Evolutionary conservation across 2,888 invertebrate species (phyloP).

Genomic region (Trichacis sp.): DNA sequence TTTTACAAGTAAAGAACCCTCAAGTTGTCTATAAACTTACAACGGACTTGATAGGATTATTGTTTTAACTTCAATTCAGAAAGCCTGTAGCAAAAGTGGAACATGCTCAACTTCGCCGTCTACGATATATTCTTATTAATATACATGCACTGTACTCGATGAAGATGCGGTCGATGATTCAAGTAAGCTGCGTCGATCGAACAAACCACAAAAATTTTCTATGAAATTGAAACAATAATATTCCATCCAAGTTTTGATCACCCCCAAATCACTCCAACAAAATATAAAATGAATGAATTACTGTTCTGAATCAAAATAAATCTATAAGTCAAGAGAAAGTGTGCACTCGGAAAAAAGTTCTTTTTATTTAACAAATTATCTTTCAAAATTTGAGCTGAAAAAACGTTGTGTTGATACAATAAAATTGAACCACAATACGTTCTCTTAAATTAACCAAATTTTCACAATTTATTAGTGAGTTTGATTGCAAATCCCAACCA

Average conservation of each 20-base stretch:
- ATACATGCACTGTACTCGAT: not conserved
- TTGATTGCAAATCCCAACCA: no score
- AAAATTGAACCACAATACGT: no score
- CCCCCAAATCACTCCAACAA: not conserved
- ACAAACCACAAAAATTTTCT: not conserved
- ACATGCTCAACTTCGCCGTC: not conserved
- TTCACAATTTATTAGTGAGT: no score
- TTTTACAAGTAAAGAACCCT: not conserved
- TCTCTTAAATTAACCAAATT: no score
- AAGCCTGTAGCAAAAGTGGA: not conserved
- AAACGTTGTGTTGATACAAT: no score
- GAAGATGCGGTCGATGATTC: not conserved
- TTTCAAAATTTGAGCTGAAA: no score
- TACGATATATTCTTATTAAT: not conserved
- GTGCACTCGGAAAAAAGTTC: no score
- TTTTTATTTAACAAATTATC: no score
- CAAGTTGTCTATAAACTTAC: not conserved
- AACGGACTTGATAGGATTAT: not conserved
- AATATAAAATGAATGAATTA: not conserved
- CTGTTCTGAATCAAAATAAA: no score
- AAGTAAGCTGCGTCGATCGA: not conserved
- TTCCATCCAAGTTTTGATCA: no score
- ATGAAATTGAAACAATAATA: no score
- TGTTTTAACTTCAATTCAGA: slow-evolving; percentile 3
- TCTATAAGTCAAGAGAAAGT: no score